Base-by-base conservation (phyloP, 2,113 vertebrate species). In the Cavia aperea region DNA sequence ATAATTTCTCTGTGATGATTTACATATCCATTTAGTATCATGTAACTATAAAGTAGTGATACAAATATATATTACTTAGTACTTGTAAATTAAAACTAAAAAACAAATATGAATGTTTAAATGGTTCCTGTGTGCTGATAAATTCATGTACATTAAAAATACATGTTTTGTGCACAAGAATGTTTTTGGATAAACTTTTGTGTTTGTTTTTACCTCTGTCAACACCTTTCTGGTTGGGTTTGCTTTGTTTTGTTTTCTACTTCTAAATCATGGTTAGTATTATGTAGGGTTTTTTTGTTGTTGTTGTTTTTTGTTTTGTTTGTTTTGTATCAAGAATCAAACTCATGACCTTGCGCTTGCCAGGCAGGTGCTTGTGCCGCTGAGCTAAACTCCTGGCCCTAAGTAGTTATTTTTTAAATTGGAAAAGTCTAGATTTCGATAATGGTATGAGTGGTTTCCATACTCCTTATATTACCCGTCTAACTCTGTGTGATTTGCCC, bases 71-170 rank as follows among this genome's bases (percentile, higher is more conserved):
- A 49, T 94, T 86, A 85, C 81, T 82, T 86, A 18, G 81, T 88
- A 79, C 6, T 66, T 87, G 24, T 23, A 84, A 90, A 56, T 49
- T 90, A 88, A 84, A 68, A 88, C 58, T 77, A 29, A 60, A 81
- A 85, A 93, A n/a, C 43, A 93, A 92, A 63, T 60, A 43, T 19
- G 78, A n/a, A 13, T 84, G 77, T 93, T 81, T 70, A 88, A 91
- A 77, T 86, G 3, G 54, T 82, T 79, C 75, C 5, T 91, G 60
- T 89, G 5, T 73, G 90, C 58, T 93, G 56, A 54, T 84, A 60
- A 63, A 82, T 91, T 89, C 54, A 77, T 82, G 43, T 86, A 1
- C 62, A 46, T 72, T 78, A 83, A 92, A 93, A 89, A 19, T 43
- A 36, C 10, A 54, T 16, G 70, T 95, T 89, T 82, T 10, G 16